Evolutionary conservation across 2,888 invertebrate species (phyloP).

Genomic region (Xylophagus ater): DNA sequence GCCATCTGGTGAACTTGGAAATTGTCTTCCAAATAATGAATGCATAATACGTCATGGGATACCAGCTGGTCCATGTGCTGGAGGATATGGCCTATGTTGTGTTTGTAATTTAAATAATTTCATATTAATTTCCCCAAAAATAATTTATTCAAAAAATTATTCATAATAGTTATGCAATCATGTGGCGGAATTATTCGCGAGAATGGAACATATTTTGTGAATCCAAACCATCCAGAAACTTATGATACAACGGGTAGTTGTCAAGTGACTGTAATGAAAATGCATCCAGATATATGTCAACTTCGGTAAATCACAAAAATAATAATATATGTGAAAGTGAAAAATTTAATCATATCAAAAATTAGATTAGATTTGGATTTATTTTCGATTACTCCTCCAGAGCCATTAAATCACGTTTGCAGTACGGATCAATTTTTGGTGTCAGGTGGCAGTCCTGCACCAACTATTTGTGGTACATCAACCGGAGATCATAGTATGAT

Average conservation of each 20-base stretch:
- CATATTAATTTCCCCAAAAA: neutral
- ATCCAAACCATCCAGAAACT: slow-evolving; percentile 61
- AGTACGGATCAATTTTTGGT: slow-evolving; percentile 77
- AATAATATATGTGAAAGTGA: too few species aligned
- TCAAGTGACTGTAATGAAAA: slow-evolving; percentile 68
- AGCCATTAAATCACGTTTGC: slow-evolving; percentile 63
- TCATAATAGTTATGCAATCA: slow-evolving; percentile 54
- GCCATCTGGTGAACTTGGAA: slow-evolving; percentile 68
- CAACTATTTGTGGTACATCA: slow-evolving; percentile 70
- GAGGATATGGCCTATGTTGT: slow-evolving; percentile 37
- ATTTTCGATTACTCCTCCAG: slow-evolving; percentile 65
- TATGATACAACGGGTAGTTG: slow-evolving; percentile 75
- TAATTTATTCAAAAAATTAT: neutral
- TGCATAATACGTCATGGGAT: slow-evolving; percentile 62
- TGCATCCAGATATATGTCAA: slow-evolving; percentile 70
- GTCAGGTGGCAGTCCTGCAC: slow-evolving; percentile 68
- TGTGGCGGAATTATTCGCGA: slow-evolving; percentile 68
- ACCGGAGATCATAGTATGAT: slow-evolving; percentile 69
- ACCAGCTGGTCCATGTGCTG: slow-evolving; percentile 68
- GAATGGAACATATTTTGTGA: slow-evolving; percentile 80
- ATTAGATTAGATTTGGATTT: slow-evolving; percentile 70
- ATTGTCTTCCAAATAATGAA: slow-evolving; percentile 60
- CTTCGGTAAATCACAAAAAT: slow-evolving; percentile 57
- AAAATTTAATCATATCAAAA: slow-evolving; percentile 1
- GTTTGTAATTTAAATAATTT: slow-evolving; percentile 28